phyloP scores from a whole-genome alignment of 2,888 invertebrate genomes.

The Tipula vernalis region DNA sequence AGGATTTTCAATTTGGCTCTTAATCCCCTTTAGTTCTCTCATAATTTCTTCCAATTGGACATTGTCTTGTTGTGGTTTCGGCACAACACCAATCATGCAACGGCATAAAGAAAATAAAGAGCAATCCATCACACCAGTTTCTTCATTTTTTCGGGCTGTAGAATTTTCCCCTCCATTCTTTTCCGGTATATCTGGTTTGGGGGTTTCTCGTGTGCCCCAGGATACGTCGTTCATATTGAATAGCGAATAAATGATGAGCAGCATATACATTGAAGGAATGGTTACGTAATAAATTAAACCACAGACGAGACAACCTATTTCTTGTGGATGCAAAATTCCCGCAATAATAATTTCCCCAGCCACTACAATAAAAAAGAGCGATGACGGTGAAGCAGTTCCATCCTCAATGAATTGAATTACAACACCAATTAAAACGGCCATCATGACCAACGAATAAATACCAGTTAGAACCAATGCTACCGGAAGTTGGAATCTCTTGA shows the following conservation, averaged over 20 bases:
- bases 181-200: neutral
- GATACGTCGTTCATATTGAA: conserved; percentile 88
- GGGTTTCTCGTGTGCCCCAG: conserved; percentile 85
- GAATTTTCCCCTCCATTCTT: neutral
- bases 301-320: conserved; percentile 60
- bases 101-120: conserved; percentile 42
- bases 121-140: conserved; percentile 39
- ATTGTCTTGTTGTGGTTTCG: conserved; percentile 34
- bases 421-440: conserved; percentile 72
- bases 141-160: conserved; percentile 23
- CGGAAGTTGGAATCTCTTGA: conserved; percentile 51
- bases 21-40: conserved; percentile 34
- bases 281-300: conserved; percentile 79
- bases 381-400: conserved; percentile 69
- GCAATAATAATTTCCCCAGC: conserved; percentile 53
- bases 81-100: conserved; percentile 39
- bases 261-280: conserved; percentile 89
- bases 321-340: conserved; percentile 65
- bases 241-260: conserved; percentile 81
- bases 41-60: conserved; percentile 34
- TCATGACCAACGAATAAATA: conserved; percentile 72
- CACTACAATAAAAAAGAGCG: conserved; percentile 66
- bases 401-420: conserved; percentile 65
- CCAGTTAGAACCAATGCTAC: conserved; percentile 65
- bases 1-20: conserved; percentile 33